Base-by-base conservation (phyloP, 1,140 invertebrate genomes). In the Penaeus japonicus region DNA sequence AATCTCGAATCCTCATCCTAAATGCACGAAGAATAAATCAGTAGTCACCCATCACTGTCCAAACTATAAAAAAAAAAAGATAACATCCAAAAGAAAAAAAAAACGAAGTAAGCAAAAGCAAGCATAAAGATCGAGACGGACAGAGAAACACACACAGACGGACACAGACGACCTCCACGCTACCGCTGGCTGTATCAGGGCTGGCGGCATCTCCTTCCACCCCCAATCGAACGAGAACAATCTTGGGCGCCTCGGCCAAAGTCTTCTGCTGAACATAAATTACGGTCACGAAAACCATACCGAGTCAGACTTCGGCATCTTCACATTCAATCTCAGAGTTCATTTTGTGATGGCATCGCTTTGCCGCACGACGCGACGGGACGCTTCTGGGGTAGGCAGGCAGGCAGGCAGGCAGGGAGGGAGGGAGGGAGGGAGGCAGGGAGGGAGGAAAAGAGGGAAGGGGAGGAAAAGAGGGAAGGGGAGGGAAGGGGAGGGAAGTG, bases 181-280 rank as follows among this genome's bases (percentile, higher is more conserved):
- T 39, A 39, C 39, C 39, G 39, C 39, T 10, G 39, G 4, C 4
- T 7, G 39, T 39, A 39, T 39, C 39, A 39, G 39, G 39, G 39
- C 39, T 39, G 39, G 39, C 39, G 39, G 39, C 39, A 10, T 39
- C 39, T 10, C 12, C 39, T 22, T n/a, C 75, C 75, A 1, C 20
- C 75, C 30, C 54, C 75, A 78, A 47, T n/a, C 20, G 75, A 78
- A 78, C 24, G 22, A 7, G 75, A 78, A 53, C 75, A 47, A 78
- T 78, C 75, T 78, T 53, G 39, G 39, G 22, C 35, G 75, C 22
- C 20, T 78, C 75, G 75, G 54, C 75, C 75, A 39, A 53, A 39
- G 39, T 78, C 75, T 78, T 78, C 35, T 78, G 35, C 35, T 24
- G 20, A 24, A 78, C 75, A 78, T 78, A 78, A 78, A 78, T 53